Evolutionary conservation across 2,113 vertebrate species (phyloP), one percentile per base, ranked within the genome.

Genomic region (Solea solea): DNA sequence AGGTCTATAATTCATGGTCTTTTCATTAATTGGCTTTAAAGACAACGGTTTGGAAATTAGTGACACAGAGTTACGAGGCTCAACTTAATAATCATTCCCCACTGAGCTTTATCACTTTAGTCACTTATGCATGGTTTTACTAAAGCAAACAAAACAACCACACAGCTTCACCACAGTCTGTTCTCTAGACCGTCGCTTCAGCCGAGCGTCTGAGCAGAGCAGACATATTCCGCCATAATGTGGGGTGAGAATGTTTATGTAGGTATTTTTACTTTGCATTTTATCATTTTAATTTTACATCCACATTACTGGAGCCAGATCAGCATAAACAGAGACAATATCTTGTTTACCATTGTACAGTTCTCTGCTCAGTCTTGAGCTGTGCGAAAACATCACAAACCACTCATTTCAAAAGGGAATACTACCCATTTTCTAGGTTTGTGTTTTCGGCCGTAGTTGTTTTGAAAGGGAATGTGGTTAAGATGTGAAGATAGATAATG

Each of bases 391-490:
- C 50, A 64, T 13, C 9, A 10, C 54, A 72, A 59, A 75, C 71
- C 63, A 25, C 57, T 59, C 9, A 68, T 69, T 72, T 39, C 7
- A 57, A 64, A 56, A 3, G 42, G 53, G 65, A 78, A 82, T 28
- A 44, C 69, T 42, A 48, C 28, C 44, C 40, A 48, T 66, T 62
- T 65, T 73, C 58, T 27, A 9, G 54, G 34, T 63, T 68, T n/a
- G 51, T 46, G 56, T 61, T 52, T 14, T 62, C 34, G 0, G 50
- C 55, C 57, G 28, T 39, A 34, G 71, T 62, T 76, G 72, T 76
- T 76, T 73, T 74, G 53, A 72, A 51, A 60, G 67, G 61, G 68
- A 77, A 62, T 69, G 65, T 77, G 65, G 72, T 80, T 80, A 76
- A 68, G 48, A 73, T 53, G 64, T 58, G 69, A 72, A 58, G 59